Percentiles rank a stretch among this genome's conserved stretches.
Conservation (phyloP, 2,888 invertebrate species). For the Nemapogon koenigi region DNA sequence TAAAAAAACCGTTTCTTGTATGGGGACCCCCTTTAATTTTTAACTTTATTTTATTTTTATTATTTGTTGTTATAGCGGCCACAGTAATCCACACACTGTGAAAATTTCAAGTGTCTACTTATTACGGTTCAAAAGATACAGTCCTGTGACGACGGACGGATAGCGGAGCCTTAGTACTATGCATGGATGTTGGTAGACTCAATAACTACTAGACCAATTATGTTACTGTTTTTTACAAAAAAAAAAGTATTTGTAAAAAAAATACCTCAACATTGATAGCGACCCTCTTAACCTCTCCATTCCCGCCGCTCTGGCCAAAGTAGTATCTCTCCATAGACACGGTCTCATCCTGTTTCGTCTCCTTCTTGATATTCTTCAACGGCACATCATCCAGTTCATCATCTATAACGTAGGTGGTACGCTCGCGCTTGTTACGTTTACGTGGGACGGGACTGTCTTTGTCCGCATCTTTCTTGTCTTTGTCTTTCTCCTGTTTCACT, state of each 20-base stretch:
- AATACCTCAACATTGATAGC: constrained; percentile 49
- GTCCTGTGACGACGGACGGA: too few relatives aligned
- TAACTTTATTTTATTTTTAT: too few relatives aligned
- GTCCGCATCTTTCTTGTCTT: constrained; percentile 23
- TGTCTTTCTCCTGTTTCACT: constrained; percentile 39
- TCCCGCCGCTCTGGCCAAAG: constrained; percentile 62
- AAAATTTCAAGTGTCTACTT: too few relatives aligned
- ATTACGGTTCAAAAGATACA: too few relatives aligned
- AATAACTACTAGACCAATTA: too few relatives aligned
- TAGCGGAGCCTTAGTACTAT: too few relatives aligned
- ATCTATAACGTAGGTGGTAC: constrained; percentile 30
- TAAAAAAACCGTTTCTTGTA: too few relatives aligned
- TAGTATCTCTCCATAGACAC: constrained; percentile 70
- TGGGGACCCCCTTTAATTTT: too few relatives aligned
- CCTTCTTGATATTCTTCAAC: constrained; percentile 48
- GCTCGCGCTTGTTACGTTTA: constrained; percentile 35
- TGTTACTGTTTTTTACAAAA: too few relatives aligned
- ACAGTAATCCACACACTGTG: too few relatives aligned
- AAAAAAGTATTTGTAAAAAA: constrained; percentile 16
- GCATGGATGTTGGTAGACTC: too few relatives aligned
- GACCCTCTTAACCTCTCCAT: constrained; percentile 20
- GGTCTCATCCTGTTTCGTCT: constrained; percentile 42
- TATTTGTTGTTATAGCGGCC: too few relatives aligned
- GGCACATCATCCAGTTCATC: constrained; percentile 47
- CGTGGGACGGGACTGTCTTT: constrained; percentile 17